These are phyloP conservation scores for Rosalia funebris DNA, from an alignment of 2,888 invertebrate genomes.

Conservation along the genomic window DNA sequence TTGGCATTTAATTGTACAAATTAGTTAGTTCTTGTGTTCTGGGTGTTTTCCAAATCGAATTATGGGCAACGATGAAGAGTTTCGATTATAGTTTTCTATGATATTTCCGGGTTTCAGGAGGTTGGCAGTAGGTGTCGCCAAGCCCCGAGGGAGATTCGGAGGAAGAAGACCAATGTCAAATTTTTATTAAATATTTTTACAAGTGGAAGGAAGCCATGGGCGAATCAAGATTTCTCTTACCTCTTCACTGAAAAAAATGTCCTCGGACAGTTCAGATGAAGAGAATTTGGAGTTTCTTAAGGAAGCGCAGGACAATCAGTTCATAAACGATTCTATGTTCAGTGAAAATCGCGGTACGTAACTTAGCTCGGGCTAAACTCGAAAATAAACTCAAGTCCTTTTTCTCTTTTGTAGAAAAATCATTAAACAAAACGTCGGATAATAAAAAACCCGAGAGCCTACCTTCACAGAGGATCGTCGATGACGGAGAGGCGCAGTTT, in stretches of 20 bases:
- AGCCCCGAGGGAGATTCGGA: neutral
- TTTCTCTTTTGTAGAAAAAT: conserved; percentile 19
- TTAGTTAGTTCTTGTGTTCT: too few relatives aligned
- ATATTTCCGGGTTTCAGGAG: too few relatives aligned
- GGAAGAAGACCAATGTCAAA: conserved; percentile 7
- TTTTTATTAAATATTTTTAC: neutral
- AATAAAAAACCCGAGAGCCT: conserved; percentile 9
- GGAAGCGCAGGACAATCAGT: conserved; percentile 67
- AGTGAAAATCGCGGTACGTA: conserved; percentile 42
- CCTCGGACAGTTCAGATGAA: conserved; percentile 58
- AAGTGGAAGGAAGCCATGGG: conserved; percentile 11
- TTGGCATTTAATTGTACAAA: too few relatives aligned
- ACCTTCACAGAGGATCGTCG: conserved; percentile 49
- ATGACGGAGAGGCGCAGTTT: conserved; percentile 66
- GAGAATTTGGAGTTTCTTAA: conserved; percentile 54
- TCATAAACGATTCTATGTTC: conserved; percentile 62
- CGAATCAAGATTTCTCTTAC: neutral
- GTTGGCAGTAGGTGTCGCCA: neutral
- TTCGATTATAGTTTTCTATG: too few relatives aligned
- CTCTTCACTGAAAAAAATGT: conserved; percentile 47
- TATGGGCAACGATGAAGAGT: too few relatives aligned
- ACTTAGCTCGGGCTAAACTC: conserved; percentile 14
- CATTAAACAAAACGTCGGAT: conserved; percentile 16
- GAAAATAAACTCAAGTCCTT: neutral
- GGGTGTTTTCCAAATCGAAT: too few relatives aligned